These are phyloP conservation scores for Acrobasis repandana DNA, from an alignment of 2,888 invertebrate genomes.

Conservation along the genomic window DNA sequence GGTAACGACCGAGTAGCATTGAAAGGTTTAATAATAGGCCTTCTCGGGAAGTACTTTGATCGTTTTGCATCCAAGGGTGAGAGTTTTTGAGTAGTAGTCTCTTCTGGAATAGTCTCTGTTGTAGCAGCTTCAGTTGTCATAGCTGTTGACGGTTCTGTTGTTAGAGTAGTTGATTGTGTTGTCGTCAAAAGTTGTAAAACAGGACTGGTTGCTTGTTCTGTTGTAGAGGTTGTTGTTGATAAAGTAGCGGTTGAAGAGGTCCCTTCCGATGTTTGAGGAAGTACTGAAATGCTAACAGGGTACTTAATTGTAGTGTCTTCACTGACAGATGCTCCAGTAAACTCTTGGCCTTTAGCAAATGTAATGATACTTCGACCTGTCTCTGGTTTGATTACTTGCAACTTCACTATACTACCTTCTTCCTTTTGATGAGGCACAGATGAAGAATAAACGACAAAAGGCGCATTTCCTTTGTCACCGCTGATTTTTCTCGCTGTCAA, in stretches of 20 bases:
- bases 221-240: conserved; percentile 32
- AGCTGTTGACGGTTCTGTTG: conserved; percentile 35
- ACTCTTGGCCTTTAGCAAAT: conserved; percentile 69
- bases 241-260: conserved; percentile 43
- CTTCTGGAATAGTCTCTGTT: conserved; percentile 55
- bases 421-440: conserved; percentile 59
- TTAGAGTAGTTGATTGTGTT: conserved; percentile 36
- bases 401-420: conserved; percentile 58
- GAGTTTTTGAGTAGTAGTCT: conserved; percentile 58
- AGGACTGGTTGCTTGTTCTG: conserved; percentile 43
- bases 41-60: conserved; percentile 70
- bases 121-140: conserved; percentile 43
- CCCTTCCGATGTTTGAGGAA: conserved; percentile 39
- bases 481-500: conserved; percentile 52
- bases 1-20: conserved; percentile 57
- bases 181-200: conserved; percentile 46
- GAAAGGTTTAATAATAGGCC: conserved; percentile 60
- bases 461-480: conserved; percentile 53
- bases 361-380: conserved; percentile 61
- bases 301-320: conserved; percentile 53
- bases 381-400: conserved; percentile 61
- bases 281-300: conserved; percentile 55
- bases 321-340: conserved; percentile 53
- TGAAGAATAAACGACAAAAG: conserved; percentile 76
- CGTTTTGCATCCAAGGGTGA: conserved; percentile 62